Percentiles rank a stretch among this genome's conserved stretches.
These are phyloP conservation scores for Parapristionchus giblindavisi DNA, from an alignment of 2,888 invertebrate genomes.

Conservation along the genomic window DNA sequence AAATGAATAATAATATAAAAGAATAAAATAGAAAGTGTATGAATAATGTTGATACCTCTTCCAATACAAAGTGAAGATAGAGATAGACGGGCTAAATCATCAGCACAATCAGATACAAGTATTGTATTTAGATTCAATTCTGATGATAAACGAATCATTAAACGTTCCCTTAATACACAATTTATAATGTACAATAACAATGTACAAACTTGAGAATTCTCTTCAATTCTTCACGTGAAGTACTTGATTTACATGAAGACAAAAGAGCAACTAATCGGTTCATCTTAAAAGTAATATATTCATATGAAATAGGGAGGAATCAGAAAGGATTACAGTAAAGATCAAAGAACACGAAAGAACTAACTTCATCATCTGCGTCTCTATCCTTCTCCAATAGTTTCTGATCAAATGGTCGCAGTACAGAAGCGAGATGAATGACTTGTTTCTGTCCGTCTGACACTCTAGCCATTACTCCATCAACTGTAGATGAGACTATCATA, in stretches of 20 bases:
- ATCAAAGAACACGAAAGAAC: neutral
- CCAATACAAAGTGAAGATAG: slow-evolving; percentile 35
- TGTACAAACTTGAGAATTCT: slow-evolving; percentile 8
- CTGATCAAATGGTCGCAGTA: slow-evolving; percentile 16
- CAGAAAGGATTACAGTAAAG: no score
- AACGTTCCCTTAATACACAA: slow-evolving; percentile 25
- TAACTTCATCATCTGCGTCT: slow-evolving; percentile 19
- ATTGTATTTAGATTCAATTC: slow-evolving; percentile 18
- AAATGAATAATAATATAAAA: neutral
- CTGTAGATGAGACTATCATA: slow-evolving; percentile 26
- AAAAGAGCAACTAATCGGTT: neutral
- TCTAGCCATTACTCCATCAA: slow-evolving; percentile 1
- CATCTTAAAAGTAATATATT: no score
- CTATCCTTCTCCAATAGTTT: slow-evolving; percentile 9
- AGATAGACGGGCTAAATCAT: slow-evolving; percentile 34
- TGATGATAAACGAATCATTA: slow-evolving; percentile 10
- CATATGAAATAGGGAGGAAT: no score
- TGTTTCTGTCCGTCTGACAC: slow-evolving; percentile 8
- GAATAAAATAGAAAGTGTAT: neutral
- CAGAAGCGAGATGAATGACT: slow-evolving; percentile 6
- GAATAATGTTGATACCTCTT: slow-evolving; percentile 19
- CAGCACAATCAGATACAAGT: slow-evolving; percentile 16
- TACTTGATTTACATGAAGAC: neutral
- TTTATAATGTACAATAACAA: neutral
- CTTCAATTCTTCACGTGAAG: slow-evolving; percentile 6